These are phyloP conservation scores for Hesperia comma DNA, from an alignment of 2,888 invertebrate species.

Conservation along the genomic window DNA sequence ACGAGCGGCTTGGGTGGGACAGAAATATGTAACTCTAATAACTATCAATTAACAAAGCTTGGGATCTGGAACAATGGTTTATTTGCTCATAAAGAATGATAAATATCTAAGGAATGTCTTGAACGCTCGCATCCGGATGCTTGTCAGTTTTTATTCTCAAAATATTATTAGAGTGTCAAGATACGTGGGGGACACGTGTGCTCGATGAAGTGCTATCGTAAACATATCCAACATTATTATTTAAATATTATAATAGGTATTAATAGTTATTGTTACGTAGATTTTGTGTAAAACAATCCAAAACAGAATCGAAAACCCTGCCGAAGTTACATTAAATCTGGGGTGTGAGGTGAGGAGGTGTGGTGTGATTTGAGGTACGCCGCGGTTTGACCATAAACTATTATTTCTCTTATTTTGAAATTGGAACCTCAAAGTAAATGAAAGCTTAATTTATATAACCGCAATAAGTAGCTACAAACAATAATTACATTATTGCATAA, in stretches of 20 bases:
- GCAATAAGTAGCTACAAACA: no score
- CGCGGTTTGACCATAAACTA: no score
- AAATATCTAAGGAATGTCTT: slow-evolving; percentile 45
- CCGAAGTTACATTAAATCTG: no score
- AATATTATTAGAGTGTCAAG: slow-evolving; percentile 33
- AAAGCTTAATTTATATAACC: no score
- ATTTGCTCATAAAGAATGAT: slow-evolving; percentile 57
- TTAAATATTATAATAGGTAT: not conserved
- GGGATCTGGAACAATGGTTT: slow-evolving; percentile 61
- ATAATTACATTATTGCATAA: no score
- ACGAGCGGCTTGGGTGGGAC: slow-evolving; percentile 59
- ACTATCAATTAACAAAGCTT: slow-evolving; percentile 78
- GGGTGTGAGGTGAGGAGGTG: no score
- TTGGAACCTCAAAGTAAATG: no score
- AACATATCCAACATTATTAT: not conserved
- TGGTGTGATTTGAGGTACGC: no score
- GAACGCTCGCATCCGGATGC: slow-evolving; percentile 29
- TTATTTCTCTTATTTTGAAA: no score
- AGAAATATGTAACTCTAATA: slow-evolving; percentile 79
- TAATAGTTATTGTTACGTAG: not conserved
- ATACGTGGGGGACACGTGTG: slow-evolving; percentile 18
- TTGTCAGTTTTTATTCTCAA: slow-evolving; percentile 24
- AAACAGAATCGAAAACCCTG: no score
- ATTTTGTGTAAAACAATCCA: not conserved
- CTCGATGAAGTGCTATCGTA: not conserved